phyloP scores from a whole-genome alignment of 2,888 invertebrate species.

The Drosophila trichaetosa region DNA sequence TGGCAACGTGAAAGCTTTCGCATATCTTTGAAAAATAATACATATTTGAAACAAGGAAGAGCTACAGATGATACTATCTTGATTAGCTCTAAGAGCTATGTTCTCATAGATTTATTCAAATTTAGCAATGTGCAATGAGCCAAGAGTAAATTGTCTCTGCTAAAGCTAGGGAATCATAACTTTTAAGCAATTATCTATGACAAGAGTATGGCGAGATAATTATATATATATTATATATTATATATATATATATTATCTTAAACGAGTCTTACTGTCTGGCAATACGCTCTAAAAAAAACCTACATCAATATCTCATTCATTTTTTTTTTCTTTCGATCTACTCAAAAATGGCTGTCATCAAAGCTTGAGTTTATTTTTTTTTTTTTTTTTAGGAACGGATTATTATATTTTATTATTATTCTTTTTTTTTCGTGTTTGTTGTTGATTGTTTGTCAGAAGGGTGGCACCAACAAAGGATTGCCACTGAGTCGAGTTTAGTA shows the following conservation, averaged over 20 bases:
- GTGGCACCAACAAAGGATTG: slow-evolving; percentile 25
- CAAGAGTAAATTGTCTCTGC: background rate
- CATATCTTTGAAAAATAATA: background rate
- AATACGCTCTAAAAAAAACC: background rate
- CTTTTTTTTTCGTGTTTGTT: background rate
- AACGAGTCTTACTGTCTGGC: background rate
- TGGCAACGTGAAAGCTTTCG: background rate
- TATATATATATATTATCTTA: no score
- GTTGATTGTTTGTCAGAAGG: slow-evolving; percentile 11
- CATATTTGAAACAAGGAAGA: background rate
- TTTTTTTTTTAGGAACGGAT: slow-evolving; percentile 24
- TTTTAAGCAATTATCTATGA: background rate
- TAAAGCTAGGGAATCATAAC: no score
- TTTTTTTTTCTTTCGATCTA: slow-evolving; percentile 1
- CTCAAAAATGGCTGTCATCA: slow-evolving; percentile 29
- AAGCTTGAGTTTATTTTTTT: background rate
- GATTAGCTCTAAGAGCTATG: no score
- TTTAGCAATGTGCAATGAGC: no score
- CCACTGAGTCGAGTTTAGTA: background rate
- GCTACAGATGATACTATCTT: background rate
- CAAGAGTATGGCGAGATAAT: background rate
- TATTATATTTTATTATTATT: background rate
- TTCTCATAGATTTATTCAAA: no score
- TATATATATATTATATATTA: no score
- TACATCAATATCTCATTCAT: background rate